Conservation (phyloP, 2,888 invertebrate genomes). For the Euzophera pinguis region DNA sequence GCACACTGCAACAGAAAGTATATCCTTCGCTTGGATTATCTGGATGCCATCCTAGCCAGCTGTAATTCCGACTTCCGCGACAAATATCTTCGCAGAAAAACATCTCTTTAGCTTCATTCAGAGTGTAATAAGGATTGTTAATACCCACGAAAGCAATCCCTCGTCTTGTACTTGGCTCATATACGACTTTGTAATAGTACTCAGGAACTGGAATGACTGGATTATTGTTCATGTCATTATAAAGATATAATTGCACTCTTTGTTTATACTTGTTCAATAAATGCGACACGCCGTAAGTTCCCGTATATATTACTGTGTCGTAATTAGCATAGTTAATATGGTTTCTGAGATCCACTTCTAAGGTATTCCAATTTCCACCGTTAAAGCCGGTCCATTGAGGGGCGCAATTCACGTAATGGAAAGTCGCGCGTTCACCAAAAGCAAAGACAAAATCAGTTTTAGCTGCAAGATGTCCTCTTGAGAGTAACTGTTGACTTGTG, state of each 20-base stretch:
- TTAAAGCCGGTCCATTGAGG: slow-evolving; percentile 85
- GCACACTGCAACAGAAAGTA: slow-evolving; percentile 80
- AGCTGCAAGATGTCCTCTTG: slow-evolving; percentile 83
- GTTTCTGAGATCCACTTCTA: slow-evolving; percentile 69
- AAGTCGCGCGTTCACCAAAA: slow-evolving; percentile 80
- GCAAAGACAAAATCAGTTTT: slow-evolving; percentile 83
- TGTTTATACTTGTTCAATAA: slow-evolving; percentile 61
- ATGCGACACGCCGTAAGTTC: slow-evolving; percentile 78
- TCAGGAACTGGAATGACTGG: slow-evolving; percentile 65
- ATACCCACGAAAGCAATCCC: slow-evolving; percentile 81
- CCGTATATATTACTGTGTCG: slow-evolving; percentile 78
- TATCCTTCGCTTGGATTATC: slow-evolving; percentile 70
- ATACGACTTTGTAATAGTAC: slow-evolving; percentile 76
- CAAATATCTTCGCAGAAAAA: slow-evolving; percentile 74
- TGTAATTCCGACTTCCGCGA: slow-evolving; percentile 64
- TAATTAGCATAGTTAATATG: slow-evolving; percentile 50
- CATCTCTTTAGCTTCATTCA: slow-evolving; percentile 40
- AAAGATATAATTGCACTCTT: slow-evolving; percentile 57
- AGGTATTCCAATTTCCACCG: slow-evolving; percentile 79
- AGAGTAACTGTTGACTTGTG: slow-evolving; percentile 54
- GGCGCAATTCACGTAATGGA: slow-evolving; percentile 83
- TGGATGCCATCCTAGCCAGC: slow-evolving; percentile 81
- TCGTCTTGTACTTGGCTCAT: slow-evolving; percentile 62
- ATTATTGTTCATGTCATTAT: slow-evolving; percentile 54
- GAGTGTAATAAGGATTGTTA: slow-evolving; percentile 80